Base-by-base conservation (phyloP, 2,888 invertebrate genomes). In the Morpho achilles region DNA sequence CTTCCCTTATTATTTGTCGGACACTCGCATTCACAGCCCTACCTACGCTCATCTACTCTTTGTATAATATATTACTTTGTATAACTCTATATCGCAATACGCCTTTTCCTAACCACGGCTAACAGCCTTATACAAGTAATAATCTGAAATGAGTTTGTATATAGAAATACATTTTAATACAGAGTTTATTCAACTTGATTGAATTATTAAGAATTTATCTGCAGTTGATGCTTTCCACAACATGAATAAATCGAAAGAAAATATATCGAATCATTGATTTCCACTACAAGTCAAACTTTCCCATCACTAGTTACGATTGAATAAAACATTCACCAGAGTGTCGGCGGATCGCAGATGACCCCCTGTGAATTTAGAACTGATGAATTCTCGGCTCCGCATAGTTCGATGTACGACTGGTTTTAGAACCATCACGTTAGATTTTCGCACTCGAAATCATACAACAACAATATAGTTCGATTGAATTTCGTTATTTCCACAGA, bases 311-410 rank as follows among this genome's bases (percentile, higher is more conserved):
- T 41, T 54, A 8, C 43, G 43, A 52, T 65, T 73, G 70, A 72
- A 74, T 72, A 72, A 71, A 67, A 69, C 67, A 72, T 71, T 53
- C 58, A 61, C 55, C 60, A 55, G 52, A 62, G 58, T 57, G 56
- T 57, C 59, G 54, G 59, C 54, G 61, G 50, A 61, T 63, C 63
- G 62, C 67, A 67, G 66, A 67, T 71, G 65, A 71, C 70, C 67
- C 64, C 60, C 61, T 56, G 49, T 61, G 64, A 57, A 60, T 61
- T 48, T n/a, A 48, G 43, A 49, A 45, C 48, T 45, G 58, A 49
- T 58, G 47, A 43, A 58, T 58, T 52, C 39, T 56, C 22, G 42
- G 59, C 51, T 16, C 50, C 51, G 8, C 49, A 53, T 50, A 45
- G 41, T 42, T 50, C 39, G 7, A 50, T 56, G 39, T 56, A 56